Conservation (phyloP, 2,888 invertebrate genomes). For the Ectobius pallidus region DNA sequence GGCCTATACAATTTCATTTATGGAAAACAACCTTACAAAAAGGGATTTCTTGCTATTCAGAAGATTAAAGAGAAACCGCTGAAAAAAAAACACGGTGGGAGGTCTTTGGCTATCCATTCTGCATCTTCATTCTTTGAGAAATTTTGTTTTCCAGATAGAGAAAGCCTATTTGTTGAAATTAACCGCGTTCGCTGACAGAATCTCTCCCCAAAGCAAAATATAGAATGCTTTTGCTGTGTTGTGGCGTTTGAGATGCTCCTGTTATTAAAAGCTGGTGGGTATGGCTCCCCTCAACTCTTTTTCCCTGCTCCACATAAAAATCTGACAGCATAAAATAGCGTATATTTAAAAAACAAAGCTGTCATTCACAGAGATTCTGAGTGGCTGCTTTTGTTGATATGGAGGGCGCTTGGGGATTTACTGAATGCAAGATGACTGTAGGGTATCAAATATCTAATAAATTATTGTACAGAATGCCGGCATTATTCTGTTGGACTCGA, state of each 20-base stretch:
- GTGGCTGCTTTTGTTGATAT: background rate
- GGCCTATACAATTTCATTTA: conserved; percentile 1
- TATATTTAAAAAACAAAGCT: conserved; percentile 10
- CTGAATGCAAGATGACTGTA: background rate
- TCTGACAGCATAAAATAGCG: conserved; percentile 7
- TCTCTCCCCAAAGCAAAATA: background rate
- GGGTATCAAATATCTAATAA: background rate
- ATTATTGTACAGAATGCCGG: background rate
- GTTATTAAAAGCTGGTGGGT: conserved; percentile 4
- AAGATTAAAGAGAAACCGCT: conserved; percentile 3
- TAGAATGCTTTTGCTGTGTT: background rate
- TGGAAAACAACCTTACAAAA: background rate
- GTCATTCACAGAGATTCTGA: conserved; percentile 6
- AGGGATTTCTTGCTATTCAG: background rate
- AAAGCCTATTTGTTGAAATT: background rate
- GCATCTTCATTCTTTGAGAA: background rate
- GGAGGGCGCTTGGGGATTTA: background rate
- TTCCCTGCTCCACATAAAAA: background rate
- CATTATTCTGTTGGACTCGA: background rate
- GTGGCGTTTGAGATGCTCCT: conserved; percentile 2
- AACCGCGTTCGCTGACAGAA: conserved; percentile 9
- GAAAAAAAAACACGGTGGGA: conserved; percentile 7
- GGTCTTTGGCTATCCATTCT: background rate
- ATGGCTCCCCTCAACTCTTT: background rate
- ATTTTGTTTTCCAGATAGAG: conserved; percentile 4